These are phyloP conservation scores for Condylostylus longicornis DNA, from an alignment of 1,140 invertebrate species.

Conservation along the genomic window DNA sequence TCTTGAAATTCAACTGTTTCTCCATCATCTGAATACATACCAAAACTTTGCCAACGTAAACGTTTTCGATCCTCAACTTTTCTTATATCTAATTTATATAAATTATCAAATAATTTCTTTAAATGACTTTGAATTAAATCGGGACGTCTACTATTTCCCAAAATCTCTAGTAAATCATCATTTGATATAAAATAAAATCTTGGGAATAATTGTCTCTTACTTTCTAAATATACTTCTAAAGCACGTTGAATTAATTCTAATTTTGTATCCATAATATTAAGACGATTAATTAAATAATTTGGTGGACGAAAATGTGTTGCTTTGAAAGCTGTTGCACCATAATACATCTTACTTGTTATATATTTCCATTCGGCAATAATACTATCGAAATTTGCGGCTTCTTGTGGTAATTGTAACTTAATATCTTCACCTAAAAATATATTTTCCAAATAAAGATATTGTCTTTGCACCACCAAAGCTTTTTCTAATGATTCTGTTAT, in stretches of 20 bases:
- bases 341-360: conserved; percentile 47
- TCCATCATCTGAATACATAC: conserved; percentile 67
- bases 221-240: conserved; percentile 69
- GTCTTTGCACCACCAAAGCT: conserved; percentile 56
- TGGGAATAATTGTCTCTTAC: conserved; percentile 67
- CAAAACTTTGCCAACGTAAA: conserved; percentile 39
- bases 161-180: conserved; percentile 72
- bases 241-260: conserved; percentile 54
- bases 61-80: conserved; percentile 34
- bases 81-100: conserved; percentile 56
- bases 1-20: conserved; percentile 60
- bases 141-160: conserved; percentile 66
- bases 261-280: conserved; percentile 47
- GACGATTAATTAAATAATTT: conserved; percentile 42
- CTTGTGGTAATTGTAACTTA: conserved; percentile 61
- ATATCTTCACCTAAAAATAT: conserved; percentile 77
- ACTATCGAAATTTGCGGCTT: conserved; percentile 57
- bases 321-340: conserved; percentile 38
- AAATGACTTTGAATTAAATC: conserved; percentile 67
- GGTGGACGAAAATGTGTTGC: conserved; percentile 38
- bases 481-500: conserved; percentile 65
- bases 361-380: conserved; percentile 55
- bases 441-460: conserved; percentile 70
- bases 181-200: conserved; percentile 78
- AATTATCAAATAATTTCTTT: conserved; percentile 72